These are phyloP conservation scores for Gobio occitaniae DNA, from an alignment of 2,797 vertebrate genomes.

Conservation along the genomic window DNA sequence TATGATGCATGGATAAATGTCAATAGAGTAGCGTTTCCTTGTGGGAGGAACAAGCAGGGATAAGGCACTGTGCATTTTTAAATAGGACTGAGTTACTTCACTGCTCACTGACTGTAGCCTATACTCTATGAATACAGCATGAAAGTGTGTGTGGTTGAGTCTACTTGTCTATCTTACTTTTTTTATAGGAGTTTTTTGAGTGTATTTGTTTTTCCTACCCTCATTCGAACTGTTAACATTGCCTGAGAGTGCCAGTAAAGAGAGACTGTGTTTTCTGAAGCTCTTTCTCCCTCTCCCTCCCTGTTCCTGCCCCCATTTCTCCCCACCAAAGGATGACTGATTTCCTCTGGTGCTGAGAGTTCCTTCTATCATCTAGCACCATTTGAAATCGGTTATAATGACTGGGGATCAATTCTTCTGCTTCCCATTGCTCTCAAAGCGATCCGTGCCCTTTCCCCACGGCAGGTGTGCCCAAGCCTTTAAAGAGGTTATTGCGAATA, in stretches of 20 bases:
- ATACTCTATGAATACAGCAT: not conserved
- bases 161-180: not conserved
- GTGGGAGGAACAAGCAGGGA: not conserved
- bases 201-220: not conserved
- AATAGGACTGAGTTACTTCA: not conserved
- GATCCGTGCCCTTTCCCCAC: not conserved
- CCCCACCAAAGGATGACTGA: constrained; percentile 97
- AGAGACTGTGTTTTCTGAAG: not conserved
- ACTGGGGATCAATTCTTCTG: constrained; percentile 84
- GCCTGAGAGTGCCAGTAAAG: constrained; percentile 12
- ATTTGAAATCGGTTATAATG: constrained; percentile 99
- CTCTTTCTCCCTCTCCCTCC: constrained; percentile 21
- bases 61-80: not conserved
- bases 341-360: constrained; percentile 99
- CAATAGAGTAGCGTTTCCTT: not conserved
- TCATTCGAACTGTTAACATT: not conserved
- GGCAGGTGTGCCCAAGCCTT: not conserved
- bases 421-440: not conserved
- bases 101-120: not conserved
- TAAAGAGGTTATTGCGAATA: not conserved
- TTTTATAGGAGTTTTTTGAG: not conserved
- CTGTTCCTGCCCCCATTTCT: constrained; percentile 55
- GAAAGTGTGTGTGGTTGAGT: not conserved
- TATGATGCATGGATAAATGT: not conserved
- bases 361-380: constrained; percentile 95